A percentile compares a stretch with the other conserved stretches of the same genome.
phyloP scores from a whole-genome alignment of 2,888 invertebrate species.

The Laothoe populi region DNA sequence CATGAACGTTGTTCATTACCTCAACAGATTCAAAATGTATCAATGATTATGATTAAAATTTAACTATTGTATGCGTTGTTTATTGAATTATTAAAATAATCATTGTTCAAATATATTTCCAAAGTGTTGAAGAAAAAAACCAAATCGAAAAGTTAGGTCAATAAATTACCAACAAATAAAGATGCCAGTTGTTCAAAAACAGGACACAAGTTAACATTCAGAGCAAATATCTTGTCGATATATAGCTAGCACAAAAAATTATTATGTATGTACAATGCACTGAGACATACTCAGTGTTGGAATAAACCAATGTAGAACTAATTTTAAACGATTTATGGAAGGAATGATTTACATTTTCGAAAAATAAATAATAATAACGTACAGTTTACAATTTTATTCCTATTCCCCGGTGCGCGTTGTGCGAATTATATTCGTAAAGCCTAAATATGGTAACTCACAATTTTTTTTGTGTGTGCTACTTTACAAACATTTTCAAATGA shows the following conservation, averaged over 20 bases:
- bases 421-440: slow-evolving; percentile 60
- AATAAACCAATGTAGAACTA: background rate
- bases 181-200: background rate
- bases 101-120: background rate
- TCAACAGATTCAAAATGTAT: slow-evolving; percentile 11
- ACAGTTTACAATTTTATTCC: slow-evolving; percentile 12
- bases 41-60: background rate
- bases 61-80: background rate
- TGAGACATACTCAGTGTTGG: background rate
- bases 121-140: background rate
- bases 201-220: background rate
- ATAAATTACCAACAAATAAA: slow-evolving; percentile 19
- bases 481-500: slow-evolving; percentile 39
- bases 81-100: slow-evolving; percentile 1
- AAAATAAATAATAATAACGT: background rate
- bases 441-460: slow-evolving; percentile 65
- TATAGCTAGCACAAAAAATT: background rate
- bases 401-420: slow-evolving; percentile 38
- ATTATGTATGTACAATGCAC: slow-evolving; percentile 12
- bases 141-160: slow-evolving; percentile 10
- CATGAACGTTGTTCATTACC: slow-evolving; percentile 28
- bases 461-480: slow-evolving; percentile 36
- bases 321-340: background rate
- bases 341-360: slow-evolving; percentile 8
- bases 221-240: slow-evolving; percentile 8